Evolutionary conservation across 2,113 vertebrate species (phyloP).

Genomic region (Ptyas mucosa): DNA sequence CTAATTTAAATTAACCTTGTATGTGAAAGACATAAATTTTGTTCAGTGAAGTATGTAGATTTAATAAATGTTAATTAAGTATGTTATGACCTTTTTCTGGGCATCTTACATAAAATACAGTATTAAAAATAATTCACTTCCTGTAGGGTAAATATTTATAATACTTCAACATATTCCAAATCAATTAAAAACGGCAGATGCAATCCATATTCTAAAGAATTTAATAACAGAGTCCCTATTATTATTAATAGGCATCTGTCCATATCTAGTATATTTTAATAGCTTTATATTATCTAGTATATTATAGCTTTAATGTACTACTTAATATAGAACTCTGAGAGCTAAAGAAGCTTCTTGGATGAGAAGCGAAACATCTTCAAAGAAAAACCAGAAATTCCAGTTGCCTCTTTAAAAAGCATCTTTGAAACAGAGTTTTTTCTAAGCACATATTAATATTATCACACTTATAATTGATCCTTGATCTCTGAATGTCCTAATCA

Average conservation of each 20-base stretch:
- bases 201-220: neutral
- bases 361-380: no score
- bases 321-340: no score
- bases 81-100: slow-evolving; percentile 31
- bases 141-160: slow-evolving; percentile 34
- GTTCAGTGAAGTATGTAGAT: slow-evolving; percentile 55
- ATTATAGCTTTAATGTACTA: neutral
- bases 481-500: neutral
- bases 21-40: slow-evolving; percentile 56
- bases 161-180: slow-evolving; percentile 7
- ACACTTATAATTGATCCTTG: neutral
- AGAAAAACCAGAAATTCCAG: no score
- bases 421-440: neutral
- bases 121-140: slow-evolving; percentile 31
- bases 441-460: neutral
- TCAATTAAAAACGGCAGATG: neutral
- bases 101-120: slow-evolving; percentile 36
- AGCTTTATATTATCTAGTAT: neutral
- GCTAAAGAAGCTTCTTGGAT: no score
- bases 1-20: slow-evolving; percentile 55
- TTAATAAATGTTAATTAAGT: slow-evolving; percentile 59
- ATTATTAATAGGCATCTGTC: slow-evolving; percentile 2
- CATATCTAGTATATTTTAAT: neutral
- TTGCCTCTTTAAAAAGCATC: no score
- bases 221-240: neutral